phyloP scores from a whole-genome alignment of 2,797 vertebrate genomes.

The Sebastes goodei region DNA sequence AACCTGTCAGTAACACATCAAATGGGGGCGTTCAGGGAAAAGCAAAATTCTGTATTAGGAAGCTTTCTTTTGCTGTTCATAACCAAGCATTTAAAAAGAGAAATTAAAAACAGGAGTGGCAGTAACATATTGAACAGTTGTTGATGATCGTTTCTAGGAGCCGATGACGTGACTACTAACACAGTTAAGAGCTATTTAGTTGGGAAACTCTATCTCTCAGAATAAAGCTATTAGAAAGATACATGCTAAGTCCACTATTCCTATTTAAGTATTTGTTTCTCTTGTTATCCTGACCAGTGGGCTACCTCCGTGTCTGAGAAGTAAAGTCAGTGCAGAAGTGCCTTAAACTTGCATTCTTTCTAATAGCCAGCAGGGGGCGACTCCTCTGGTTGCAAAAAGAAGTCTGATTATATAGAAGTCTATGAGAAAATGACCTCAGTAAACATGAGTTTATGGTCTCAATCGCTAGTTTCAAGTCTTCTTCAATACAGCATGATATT shows the following conservation, averaged over 20 bases:
- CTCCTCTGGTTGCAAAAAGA: too few species aligned
- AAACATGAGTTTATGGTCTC: too few species aligned
- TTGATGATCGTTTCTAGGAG: not conserved
- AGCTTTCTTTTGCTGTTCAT: not conserved
- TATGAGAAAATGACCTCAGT: too few species aligned
- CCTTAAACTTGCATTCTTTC: too few species aligned
- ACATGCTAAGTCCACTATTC: not conserved
- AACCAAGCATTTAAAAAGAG: not conserved
- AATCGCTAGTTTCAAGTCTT: too few species aligned
- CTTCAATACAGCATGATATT: too few species aligned
- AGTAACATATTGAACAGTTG: not conserved
- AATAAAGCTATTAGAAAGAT: not conserved
- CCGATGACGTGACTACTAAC: not conserved
- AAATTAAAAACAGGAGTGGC: not conserved
- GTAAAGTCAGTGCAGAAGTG: fast-evolving
- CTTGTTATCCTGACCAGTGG: not conserved
- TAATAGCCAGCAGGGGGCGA: too few species aligned
- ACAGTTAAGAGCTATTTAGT: not conserved
- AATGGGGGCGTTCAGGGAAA: not conserved
- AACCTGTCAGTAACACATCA: slow-evolving; percentile 30
- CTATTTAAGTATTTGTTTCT: slow-evolving; percentile 18
- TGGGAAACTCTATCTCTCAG: not conserved
- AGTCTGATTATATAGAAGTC: too few species aligned
- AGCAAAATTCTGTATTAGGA: not conserved
- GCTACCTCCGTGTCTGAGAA: too few species aligned